A percentile compares a stretch with the other conserved stretches of the same genome.
These are phyloP conservation scores for Scaptomyza hsui DNA, from an alignment of 1,140 invertebrate genomes.

Conservation along the genomic window DNA sequence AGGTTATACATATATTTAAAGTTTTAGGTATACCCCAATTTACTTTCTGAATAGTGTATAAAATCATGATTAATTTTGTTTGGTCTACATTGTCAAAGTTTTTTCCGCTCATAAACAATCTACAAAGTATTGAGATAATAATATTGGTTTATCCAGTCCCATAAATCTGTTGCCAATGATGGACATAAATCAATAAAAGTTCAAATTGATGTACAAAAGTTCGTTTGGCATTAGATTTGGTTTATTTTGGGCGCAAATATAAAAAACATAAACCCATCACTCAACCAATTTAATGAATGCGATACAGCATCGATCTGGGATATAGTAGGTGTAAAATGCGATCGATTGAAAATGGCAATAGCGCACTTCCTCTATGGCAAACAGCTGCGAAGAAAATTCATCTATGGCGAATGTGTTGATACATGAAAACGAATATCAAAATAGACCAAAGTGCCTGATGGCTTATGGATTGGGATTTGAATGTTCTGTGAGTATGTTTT, in stretches of 20 bases:
- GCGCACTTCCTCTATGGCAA: conserved; percentile 73
- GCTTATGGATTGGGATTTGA: conserved; percentile 4
- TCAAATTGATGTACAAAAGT: conserved; percentile 33
- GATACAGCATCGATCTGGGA: not conserved
- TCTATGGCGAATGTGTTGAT: conserved; percentile 61
- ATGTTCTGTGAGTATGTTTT: conserved; percentile 15
- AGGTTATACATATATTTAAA: too few species aligned
- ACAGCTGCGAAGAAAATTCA: conserved; percentile 62
- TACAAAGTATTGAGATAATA: not conserved
- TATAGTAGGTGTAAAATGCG: conserved; percentile 48
- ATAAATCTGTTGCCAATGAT: conserved; percentile 51
- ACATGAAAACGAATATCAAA: conserved; percentile 61
- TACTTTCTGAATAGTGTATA: not conserved
- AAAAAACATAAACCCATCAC: conserved; percentile 65
- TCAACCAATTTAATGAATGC: conserved; percentile 40
- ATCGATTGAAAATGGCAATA: conserved; percentile 55
- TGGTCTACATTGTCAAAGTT: conserved; percentile 9
- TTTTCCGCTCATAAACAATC: not conserved
- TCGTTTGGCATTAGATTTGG: conserved; percentile 54
- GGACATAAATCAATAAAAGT: conserved; percentile 57
- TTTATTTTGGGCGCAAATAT: conserved; percentile 61
- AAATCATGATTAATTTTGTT: conserved; percentile 4
- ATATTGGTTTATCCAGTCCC: conserved; percentile 20
- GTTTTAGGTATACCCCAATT: not conserved
- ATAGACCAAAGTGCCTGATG: conserved; percentile 44